Evolutionary conservation across 1,140 invertebrate species (phyloP), one percentile per base, ranked within the genome.

Genomic region (Leptopilina clavipes): DNA sequence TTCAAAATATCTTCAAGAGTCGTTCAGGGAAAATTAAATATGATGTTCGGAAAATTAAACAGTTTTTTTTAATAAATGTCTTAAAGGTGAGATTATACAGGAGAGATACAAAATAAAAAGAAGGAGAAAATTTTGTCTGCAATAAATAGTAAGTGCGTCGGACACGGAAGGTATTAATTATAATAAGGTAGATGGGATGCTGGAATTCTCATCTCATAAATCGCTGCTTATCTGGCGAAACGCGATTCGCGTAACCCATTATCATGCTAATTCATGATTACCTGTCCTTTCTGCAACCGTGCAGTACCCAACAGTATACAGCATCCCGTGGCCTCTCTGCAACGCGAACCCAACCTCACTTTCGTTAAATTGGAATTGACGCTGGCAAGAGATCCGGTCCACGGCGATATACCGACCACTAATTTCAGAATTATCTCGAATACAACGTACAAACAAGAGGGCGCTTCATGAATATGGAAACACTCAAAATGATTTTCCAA

Each of bases 161-260:
- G 22, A 25, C 59, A 31, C 25, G 25, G 59, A 31, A n/a, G 59
- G 59, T 65, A 65, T 65, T 65, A 65, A 37, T 65, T 65, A 31
- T 65, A 65, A 65, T 65, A 65, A 65, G 59, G 59, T 65, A 31
- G 59, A 31, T 65, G 22, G 59, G 59, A 65, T 65, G 25, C 59
- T 65, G 59, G 59, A 65, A 65, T 65, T 65, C 59, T 65, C 59
- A 65, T 65, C 59, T 65, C 59, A 65, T 65, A 65, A 65, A 65
- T 65, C 59, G 59, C 59, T 65, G 59, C 59, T 65, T 31, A 65
- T 65, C 59, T 65, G 11, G 22, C 25, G 22, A 31, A 65, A 65
- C 59, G 59, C 59, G 59, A 65, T 65, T 65, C 59, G 59, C 59
- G 59, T 31, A 65, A 25, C 59, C 59, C 59, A 65, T 65, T 65